Percentiles rank a stretch among this genome's conserved stretches.
phyloP scores from a whole-genome alignment of 2,113 vertebrate species.

The Dasypus novemcinctus region DNA sequence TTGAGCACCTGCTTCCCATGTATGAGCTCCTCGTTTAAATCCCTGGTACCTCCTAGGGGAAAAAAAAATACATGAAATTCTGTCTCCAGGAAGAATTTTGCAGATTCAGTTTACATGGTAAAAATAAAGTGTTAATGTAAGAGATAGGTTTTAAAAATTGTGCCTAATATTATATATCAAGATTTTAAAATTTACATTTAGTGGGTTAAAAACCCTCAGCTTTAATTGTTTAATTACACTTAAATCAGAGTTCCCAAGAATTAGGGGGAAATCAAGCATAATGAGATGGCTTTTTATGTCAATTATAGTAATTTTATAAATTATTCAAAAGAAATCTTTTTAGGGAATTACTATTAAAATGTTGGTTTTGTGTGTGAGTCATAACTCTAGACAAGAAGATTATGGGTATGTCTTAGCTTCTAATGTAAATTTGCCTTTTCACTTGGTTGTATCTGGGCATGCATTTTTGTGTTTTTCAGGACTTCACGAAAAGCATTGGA shows the following conservation, averaged over 20 bases:
- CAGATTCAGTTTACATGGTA: neutral
- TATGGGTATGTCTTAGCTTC: neutral
- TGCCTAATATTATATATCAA: neutral
- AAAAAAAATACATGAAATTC: neutral
- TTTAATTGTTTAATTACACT: slow-evolving; percentile 43
- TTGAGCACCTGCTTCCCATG: too few relatives aligned
- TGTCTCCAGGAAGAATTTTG: neutral
- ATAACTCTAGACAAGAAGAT: neutral
- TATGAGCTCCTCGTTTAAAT: too few relatives aligned
- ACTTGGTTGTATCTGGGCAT: neutral
- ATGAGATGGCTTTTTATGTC: slow-evolving; percentile 32
- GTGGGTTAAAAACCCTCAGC: neutral
- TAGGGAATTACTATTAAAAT: slow-evolving; percentile 26
- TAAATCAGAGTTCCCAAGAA: slow-evolving; percentile 3
- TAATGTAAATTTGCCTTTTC: neutral
- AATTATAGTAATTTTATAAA: slow-evolving; percentile 43
- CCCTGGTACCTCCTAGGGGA: too few relatives aligned
- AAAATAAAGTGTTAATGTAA: neutral
- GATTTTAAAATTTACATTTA: slow-evolving; percentile 6
- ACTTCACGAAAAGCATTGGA: neutral
- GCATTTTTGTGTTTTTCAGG: neutral
- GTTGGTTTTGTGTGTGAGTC: neutral
- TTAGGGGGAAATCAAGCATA: slow-evolving; percentile 29
- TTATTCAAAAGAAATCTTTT: slow-evolving; percentile 23
- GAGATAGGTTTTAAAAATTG: neutral